Percentiles rank a stretch among this genome's conserved stretches.
Conservation (phyloP, 2,888 invertebrate genomes). For the Dryadula phaetusa region DNA sequence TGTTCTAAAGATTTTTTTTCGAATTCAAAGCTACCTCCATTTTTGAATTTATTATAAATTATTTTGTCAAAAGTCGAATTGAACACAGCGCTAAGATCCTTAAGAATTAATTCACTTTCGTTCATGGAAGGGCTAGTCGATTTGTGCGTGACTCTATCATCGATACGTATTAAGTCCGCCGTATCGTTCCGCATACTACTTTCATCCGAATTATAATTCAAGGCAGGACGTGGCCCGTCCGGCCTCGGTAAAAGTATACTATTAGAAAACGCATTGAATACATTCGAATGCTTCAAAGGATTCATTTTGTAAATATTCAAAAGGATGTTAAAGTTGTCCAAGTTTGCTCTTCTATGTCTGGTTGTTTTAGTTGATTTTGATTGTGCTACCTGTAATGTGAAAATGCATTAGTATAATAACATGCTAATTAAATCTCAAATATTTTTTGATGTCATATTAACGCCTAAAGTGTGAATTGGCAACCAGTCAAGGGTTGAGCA, state of each 20-base stretch:
- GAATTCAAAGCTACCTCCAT: not conserved
- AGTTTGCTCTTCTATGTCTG: slow-evolving; percentile 48
- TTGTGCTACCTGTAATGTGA: slow-evolving; percentile 24
- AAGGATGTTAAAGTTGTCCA: slow-evolving; percentile 63
- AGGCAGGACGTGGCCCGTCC: slow-evolving; percentile 44
- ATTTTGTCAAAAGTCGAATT: slow-evolving; percentile 22
- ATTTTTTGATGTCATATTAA: too few relatives aligned
- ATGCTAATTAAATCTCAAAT: not conserved
- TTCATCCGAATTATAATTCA: slow-evolving; percentile 64
- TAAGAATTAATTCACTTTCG: slow-evolving; percentile 50
- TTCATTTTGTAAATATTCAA: slow-evolving; percentile 69
- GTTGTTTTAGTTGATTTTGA: not conserved
- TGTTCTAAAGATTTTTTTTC: slow-evolving; percentile 1
- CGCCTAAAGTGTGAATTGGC: too few relatives aligned
- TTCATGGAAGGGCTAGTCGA: slow-evolving; percentile 38
- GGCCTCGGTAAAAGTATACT: slow-evolving; percentile 56
- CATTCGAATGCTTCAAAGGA: slow-evolving; percentile 63
- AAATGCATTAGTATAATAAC: not conserved
- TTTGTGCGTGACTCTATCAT: slow-evolving; percentile 49
- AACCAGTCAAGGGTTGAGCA: too few relatives aligned
- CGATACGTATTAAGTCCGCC: slow-evolving; percentile 55
- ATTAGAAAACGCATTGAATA: slow-evolving; percentile 64
- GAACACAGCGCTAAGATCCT: slow-evolving; percentile 46
- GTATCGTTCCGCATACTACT: slow-evolving; percentile 53
- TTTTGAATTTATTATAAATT: slow-evolving; percentile 5